phyloP scores from a whole-genome alignment of 2,797 vertebrate genomes.

The Sus cebifrons region DNA sequence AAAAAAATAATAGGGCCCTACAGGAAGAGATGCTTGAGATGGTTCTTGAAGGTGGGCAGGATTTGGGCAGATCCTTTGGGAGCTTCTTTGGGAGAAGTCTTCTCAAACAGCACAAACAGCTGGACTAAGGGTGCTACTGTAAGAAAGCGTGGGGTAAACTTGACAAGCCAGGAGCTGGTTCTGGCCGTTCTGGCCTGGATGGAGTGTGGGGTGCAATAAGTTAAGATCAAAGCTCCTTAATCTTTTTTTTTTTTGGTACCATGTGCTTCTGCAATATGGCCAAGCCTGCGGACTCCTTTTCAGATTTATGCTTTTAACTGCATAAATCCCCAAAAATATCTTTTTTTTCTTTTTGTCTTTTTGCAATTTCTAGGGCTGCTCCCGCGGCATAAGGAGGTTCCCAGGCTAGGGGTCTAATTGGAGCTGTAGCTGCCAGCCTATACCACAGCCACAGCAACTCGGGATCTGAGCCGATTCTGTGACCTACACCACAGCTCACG shows the following conservation, averaged over 20 bases:
- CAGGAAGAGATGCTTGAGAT: not conserved
- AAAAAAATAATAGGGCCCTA: not conserved
- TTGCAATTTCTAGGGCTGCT: too few species aligned
- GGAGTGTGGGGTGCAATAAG: not conserved
- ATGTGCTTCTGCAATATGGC: not conserved
- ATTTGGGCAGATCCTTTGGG: not conserved
- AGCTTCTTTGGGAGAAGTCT: not conserved
- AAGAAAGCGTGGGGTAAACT: not conserved
- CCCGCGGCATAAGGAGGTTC: too few species aligned
- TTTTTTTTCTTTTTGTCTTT: too few species aligned
- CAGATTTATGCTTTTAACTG: slow-evolving; percentile 34
- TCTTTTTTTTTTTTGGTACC: not conserved
- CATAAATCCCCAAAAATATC: not conserved
- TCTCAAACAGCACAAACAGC: not conserved
- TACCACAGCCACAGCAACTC: too few species aligned
- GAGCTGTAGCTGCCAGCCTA: too few species aligned
- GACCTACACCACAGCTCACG: too few species aligned
- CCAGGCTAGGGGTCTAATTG: too few species aligned
- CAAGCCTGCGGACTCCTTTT: not conserved
- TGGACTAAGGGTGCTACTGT: not conserved
- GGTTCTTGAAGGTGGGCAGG: not conserved
- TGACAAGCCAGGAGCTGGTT: not conserved
- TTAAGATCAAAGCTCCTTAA: not conserved
- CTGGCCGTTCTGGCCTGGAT: not conserved
- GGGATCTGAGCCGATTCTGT: too few species aligned